Conservation (phyloP, 2,797 vertebrate species). For the Champsocephalus esox region DNA sequence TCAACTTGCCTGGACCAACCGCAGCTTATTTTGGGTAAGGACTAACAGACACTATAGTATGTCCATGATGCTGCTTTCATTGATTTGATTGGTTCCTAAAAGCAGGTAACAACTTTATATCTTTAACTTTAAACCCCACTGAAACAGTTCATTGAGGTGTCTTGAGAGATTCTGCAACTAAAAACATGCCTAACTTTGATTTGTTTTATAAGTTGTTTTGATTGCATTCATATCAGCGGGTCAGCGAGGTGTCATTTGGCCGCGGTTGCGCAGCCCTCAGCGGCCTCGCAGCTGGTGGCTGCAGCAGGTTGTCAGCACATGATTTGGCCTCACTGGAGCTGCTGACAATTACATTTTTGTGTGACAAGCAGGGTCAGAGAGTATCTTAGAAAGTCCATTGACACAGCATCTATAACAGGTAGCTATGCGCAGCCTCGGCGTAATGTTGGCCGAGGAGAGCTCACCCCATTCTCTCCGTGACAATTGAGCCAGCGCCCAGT, state of each 20-base stretch:
- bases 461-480: constrained; percentile 44
- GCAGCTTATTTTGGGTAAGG: constrained; percentile 97
- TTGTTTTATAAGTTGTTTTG: not conserved
- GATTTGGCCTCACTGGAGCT: constrained; percentile 35
- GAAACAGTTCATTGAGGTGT: not conserved
- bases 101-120: constrained; percentile 29
- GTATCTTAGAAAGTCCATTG: constrained; percentile 3
- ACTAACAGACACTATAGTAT: constrained; percentile 18
- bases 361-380: not conserved
- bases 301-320: constrained; percentile 67
- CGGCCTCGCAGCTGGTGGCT: constrained; percentile 62
- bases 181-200: not conserved
- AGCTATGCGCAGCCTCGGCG: constrained; percentile 30
- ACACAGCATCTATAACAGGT: constrained; percentile 36
- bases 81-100: constrained; percentile 67
- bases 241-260: constrained; percentile 55
- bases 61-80: constrained; percentile 60
- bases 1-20: constrained; percentile 89
- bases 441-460: constrained; percentile 46
- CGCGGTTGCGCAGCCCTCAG: constrained; percentile 33
- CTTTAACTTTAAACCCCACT: not conserved
- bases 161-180: not conserved
- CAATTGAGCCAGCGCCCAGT: constrained; percentile 61
- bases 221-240: constrained; percentile 22
- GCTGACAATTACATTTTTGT: constrained; percentile 24